Evolutionary conservation across 2,797 vertebrate genomes (phyloP).

Genomic region (Gambelia wislizenii): DNA sequence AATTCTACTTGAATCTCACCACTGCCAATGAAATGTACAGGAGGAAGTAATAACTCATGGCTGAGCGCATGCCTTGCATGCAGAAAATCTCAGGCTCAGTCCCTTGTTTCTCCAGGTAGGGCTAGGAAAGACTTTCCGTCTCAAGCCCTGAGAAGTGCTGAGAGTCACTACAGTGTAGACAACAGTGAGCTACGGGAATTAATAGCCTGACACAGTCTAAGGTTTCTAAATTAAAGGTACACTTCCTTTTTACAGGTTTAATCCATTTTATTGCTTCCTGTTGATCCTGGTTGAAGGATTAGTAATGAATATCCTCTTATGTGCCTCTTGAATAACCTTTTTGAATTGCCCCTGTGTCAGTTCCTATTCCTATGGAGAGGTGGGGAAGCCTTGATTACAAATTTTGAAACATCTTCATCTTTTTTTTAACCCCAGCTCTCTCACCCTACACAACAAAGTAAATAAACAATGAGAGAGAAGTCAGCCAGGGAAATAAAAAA

Average conservation of each 20-base stretch:
- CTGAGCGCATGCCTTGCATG: background rate
- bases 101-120: no score
- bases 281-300: constrained; percentile 18
- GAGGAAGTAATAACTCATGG: background rate
- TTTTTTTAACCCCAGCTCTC: no score
- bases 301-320: constrained; percentile 16
- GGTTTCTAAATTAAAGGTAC: constrained; percentile 14
- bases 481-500: background rate
- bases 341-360: constrained; percentile 2
- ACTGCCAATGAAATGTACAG: background rate
- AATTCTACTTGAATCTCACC: background rate
- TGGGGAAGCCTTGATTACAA: background rate
- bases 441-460: background rate
- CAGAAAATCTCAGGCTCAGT: background rate
- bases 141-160: background rate
- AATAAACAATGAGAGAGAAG: background rate
- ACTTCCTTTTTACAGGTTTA: constrained; percentile 21
- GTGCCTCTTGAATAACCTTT: constrained; percentile 3
- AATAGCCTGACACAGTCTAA: background rate
- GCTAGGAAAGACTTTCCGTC: background rate
- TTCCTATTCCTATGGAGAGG: background rate
- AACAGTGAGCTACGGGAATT: background rate
- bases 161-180: background rate
- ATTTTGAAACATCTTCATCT: background rate
- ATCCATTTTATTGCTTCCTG: constrained; percentile 24